Conservation (phyloP, 2,113 vertebrate species). For the Dasyprocta punctata region DNA sequence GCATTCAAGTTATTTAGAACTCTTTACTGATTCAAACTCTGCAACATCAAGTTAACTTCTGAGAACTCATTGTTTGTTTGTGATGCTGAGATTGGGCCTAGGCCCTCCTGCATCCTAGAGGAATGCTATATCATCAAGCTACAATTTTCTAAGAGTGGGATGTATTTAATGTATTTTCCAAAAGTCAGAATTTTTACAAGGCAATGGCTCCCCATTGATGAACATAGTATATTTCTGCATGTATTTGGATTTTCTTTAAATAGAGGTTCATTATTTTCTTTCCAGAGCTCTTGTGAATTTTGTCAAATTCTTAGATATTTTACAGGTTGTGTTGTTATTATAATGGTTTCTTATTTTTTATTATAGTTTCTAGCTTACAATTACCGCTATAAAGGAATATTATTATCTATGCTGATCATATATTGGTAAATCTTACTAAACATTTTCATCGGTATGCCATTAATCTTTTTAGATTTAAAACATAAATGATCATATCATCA, state of each 20-base stretch:
- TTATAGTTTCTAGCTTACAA: constrained; percentile 2
- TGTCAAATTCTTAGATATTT: neutral
- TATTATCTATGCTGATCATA: neutral
- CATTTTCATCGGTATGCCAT: neutral
- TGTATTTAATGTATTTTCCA: neutral
- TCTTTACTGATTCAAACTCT: neutral
- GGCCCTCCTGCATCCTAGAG: no score
- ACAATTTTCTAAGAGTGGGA: neutral
- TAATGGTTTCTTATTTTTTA: neutral
- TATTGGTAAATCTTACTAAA: neutral
- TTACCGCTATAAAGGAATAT: neutral
- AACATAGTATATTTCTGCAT: neutral
- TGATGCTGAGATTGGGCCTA: no score
- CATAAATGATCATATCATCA: neutral
- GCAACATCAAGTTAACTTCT: neutral
- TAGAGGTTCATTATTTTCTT: neutral
- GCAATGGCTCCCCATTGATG: neutral
- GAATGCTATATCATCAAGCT: no score
- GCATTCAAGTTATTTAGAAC: neutral
- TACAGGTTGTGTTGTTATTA: neutral
- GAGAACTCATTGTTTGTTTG: no score
- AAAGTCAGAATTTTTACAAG: neutral
- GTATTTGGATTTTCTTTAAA: neutral
- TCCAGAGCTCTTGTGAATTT: neutral
- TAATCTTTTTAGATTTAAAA: constrained; percentile 35